phyloP scores from a whole-genome alignment of 2,113 vertebrate species.

The Zingel zingel region DNA sequence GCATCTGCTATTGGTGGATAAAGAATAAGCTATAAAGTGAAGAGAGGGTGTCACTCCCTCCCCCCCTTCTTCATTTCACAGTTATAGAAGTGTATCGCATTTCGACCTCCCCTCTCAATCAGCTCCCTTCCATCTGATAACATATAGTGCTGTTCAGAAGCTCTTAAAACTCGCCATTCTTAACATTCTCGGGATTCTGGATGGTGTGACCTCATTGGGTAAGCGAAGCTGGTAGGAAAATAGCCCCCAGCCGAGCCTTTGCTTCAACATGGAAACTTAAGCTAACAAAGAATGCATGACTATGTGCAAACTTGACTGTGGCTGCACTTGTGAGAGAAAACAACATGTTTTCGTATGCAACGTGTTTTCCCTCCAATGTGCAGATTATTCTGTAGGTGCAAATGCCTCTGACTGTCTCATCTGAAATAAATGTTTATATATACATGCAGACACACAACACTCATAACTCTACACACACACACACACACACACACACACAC shows the following conservation, averaged over 20 bases:
- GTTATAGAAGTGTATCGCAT: constrained; percentile 53
- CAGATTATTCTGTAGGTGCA: constrained; percentile 19
- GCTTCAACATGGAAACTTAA: constrained; percentile 81
- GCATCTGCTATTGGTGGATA: constrained; percentile 35
- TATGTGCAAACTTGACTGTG: constrained; percentile 76
- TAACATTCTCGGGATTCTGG: constrained; percentile 78
- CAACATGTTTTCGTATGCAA: constrained; percentile 60
- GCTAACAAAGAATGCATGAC: constrained; percentile 77
- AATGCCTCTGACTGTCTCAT: constrained; percentile 4
- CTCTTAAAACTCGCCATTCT: constrained; percentile 78
- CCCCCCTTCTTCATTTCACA: constrained; percentile 32
- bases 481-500: no score
- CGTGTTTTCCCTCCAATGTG: constrained; percentile 26
- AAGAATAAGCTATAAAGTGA: constrained; percentile 46
- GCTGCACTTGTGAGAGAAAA: constrained; percentile 65
- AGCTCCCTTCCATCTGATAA: constrained; percentile 75
- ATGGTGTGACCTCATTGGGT: constrained; percentile 81
- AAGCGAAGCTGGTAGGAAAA: constrained; percentile 76
- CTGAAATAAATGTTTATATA: background rate
- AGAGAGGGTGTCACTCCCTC: constrained; percentile 19
- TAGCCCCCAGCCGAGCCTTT: constrained; percentile 73
- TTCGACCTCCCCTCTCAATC: constrained; percentile 54
- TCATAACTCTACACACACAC: background rate
- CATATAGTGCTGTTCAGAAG: constrained; percentile 63
- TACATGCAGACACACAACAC: background rate